Base-by-base conservation (phyloP, 1,140 invertebrate genomes). In the Gryon sp. region DNA sequence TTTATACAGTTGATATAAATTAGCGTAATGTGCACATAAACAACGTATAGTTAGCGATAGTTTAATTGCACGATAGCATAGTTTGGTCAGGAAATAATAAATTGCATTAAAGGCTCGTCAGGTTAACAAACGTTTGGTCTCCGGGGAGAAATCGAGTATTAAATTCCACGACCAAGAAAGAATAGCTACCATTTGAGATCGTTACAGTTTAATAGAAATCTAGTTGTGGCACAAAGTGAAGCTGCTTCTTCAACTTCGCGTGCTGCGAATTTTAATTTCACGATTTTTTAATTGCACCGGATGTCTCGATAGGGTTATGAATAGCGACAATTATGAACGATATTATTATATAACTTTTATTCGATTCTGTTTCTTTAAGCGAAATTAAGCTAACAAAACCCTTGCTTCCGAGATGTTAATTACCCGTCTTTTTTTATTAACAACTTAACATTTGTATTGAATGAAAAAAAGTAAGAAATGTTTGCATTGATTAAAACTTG, bases 121-220 rank as follows among this genome's bases (percentile, higher is more conserved):
- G 68, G 22, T 73, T 73, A 78, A 78, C 68, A 78, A 78, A 78
- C 76, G 68, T 60, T 72, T 55, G 50, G 75, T 66, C 75, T 77
- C 60, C 9, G 34, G 43, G 46, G 65, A 22, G 59, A 43, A 76
- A 70, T 65, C 57, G 11, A 40, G 40, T 65, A 66, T 70, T 76
- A 63, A 76, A 76, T 65, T 76, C 24, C 19, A 22, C 59, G 45
- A 70, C 74, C 65, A 60, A 62, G 59, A 76, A 76, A 76, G 73
- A 69, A 76, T 76, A 55, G 73, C 50, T 12, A 36, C 65, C 30
- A 76, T 76, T 76, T 59, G 38, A 36, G 36, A 76, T 65, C 59
- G 50, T 40, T 69, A 50, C 28, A 52, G 53, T 65, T 60, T 70
- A 76, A 76, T 76, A 70, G 74, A 76, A 76, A 76, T 65, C 65